Evolutionary conservation across 2,113 vertebrate genomes (phyloP), one percentile per base, ranked within the genome.

Genomic region (Oryzias curvinotus): DNA sequence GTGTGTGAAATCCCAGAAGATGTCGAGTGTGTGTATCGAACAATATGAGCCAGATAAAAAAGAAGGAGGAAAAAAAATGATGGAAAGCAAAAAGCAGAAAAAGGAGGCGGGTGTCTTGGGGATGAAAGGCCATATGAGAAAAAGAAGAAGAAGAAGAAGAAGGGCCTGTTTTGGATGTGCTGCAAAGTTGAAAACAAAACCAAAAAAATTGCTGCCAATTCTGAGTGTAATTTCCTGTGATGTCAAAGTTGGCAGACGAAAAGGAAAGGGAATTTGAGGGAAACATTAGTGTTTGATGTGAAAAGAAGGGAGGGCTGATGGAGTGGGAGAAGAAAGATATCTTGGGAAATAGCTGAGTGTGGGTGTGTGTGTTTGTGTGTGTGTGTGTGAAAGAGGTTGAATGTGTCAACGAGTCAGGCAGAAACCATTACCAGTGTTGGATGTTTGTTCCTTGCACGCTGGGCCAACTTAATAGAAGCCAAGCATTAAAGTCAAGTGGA

Each of bases 231-330:
- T 92, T 91, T 91, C 88, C 87, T 89, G 87, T 89, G 90, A 92
- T 91, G 90, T 90, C 89, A 91, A 86, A 88, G 89, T 91, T 91
- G 89, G 87, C 90, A 89, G 90, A 85, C 78, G 16, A 77, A 84
- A 85, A 89, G 85, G 87, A 86, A 90, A 89, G 85, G 85, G 89
- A 89, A 88, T 90, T 90, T 91, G 87, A 90, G 86, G 87, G 86
- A 89, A 89, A 88, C 87, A 91, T 91, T 90, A 87, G 84, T 73
- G 87, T 91, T 90, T 91, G 90, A 91, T 90, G 87, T 91, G 87
- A 88, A 82, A 85, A 67, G 80, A 53, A 41, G 52, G 74, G 79
- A 71, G 77, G 75, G 67, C 64, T 75, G 78, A 87, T 67, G 75
- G 73, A 86, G 77, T 42, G 60, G 73, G 75, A 72, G 73, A 55